Conservation (phyloP, 1,140 invertebrate genomes). For the Lepidurus arcticus region DNA sequence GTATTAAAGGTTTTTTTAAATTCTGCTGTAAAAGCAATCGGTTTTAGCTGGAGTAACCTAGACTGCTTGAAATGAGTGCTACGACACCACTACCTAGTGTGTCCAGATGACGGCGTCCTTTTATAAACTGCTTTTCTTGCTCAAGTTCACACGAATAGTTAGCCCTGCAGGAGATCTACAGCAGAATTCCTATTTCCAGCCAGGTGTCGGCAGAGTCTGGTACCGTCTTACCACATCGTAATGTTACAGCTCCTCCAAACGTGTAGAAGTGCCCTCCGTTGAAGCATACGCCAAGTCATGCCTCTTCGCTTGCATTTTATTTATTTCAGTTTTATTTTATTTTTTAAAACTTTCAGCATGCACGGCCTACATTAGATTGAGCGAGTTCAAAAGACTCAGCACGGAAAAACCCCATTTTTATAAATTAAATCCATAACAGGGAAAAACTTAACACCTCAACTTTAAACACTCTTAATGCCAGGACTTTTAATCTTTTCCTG, state of each 20-base stretch:
- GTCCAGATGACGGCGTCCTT: not conserved
- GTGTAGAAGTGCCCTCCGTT: no score
- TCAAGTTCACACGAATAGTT: constrained; percentile 3
- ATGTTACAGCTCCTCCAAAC: not conserved
- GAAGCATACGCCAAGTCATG: no score
- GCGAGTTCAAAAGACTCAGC: no score
- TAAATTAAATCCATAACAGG: no score
- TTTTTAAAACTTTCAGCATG: no score
- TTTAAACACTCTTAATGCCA: no score
- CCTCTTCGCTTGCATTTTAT: no score
- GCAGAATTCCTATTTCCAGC: not conserved
- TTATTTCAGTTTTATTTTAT: no score
- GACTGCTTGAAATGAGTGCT: not conserved
- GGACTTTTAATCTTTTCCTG: no score
- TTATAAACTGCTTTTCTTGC: constrained; percentile 7
- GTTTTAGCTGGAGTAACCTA: not conserved
- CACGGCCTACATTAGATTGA: no score
- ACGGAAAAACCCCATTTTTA: no score
- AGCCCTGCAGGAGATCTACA: not conserved
- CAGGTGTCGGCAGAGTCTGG: constrained; percentile 11
- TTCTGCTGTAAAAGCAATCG: not conserved
- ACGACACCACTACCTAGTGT: not conserved
- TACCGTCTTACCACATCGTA: constrained; percentile 9
- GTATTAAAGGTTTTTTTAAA: not conserved
- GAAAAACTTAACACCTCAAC: no score